These are phyloP conservation scores for Phaenicophaeus curvirostris DNA, from an alignment of 2,797 vertebrate genomes.

Conservation along the genomic window DNA sequence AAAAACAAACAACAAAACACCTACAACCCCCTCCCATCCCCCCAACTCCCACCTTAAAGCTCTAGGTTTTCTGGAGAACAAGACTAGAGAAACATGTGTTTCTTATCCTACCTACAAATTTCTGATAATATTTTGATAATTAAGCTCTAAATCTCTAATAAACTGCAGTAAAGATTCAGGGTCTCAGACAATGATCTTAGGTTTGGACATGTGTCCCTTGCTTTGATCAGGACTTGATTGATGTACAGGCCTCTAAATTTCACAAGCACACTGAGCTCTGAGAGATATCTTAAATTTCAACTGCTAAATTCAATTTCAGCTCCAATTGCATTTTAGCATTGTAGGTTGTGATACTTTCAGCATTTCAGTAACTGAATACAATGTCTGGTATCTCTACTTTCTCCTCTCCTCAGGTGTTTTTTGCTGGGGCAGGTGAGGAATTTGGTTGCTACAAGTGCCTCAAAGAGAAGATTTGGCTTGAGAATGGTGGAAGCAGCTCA, in stretches of 20 bases:
- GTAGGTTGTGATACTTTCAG: background rate
- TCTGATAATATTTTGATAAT: background rate
- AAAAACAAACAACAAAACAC: accelerated
- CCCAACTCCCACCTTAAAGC: accelerated
- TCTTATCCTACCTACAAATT: background rate
- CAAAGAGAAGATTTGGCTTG: background rate
- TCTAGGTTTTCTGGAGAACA: background rate
- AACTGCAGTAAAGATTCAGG: background rate
- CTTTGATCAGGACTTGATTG: background rate
- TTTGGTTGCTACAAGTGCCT: background rate
- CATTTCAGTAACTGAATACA: background rate
- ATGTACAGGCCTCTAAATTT: background rate
- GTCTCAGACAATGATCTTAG: background rate
- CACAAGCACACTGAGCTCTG: background rate
- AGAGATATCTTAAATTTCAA: background rate
- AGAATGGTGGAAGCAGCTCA: background rate
- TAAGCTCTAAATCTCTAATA: background rate
- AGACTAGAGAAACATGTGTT: background rate
- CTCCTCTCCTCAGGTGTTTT: background rate
- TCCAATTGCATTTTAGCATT: background rate
- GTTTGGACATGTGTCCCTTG: background rate
- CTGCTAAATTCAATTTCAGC: background rate
- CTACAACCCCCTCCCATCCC: accelerated
- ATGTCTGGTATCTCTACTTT: background rate
- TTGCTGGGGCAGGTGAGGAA: background rate